Evolutionary conservation across 2,113 vertebrate genomes (phyloP), one percentile per base, ranked within the genome.

Genomic region (Rhabdomys dilectus): DNA sequence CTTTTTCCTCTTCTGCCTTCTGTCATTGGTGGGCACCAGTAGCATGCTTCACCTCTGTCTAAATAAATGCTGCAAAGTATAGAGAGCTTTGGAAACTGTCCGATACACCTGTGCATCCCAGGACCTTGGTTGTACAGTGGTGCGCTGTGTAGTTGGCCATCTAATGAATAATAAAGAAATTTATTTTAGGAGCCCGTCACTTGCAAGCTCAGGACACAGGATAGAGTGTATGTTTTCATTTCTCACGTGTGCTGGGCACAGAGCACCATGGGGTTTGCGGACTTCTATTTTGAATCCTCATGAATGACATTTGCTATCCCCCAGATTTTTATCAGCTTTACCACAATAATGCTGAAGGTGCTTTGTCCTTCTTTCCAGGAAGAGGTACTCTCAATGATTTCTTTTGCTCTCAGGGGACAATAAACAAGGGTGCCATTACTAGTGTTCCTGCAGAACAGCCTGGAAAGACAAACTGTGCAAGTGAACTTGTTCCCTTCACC

Each of bases 351-450:
- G 70, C 60, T 73, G 73, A 87, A 87, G 81, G 80, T 39, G 16
- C 51, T 73, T 94, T 95, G 72, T 94, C 78, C 97, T 66, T 68
- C 90, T 96, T 97, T 93, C 86, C 94, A 95, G 94, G 70, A 89
- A 91, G 73, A 92, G 36, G 3, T 62, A 34, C 45, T 66, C 19
- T 19, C 12, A 3, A 11, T 93, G 48, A 93, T 68, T 75, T 90
- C 73, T 89, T 96, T 95, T 78, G 42, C 94, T 97, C 97, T 72
- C 97, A 81, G 96, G 1, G 94, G 88, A n/a, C 84, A 96, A 89
- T 72, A 81, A 95, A 8, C 86, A 56, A 97, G 88, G 45, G 26
- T 95, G 87, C 92, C 93, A 53, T 91, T 92, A 97, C 97, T n/a
- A 97, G 84, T 91, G 36, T 76, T 95, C 91, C 77, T 90, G 21